Evolutionary conservation across 2,113 vertebrate genomes (phyloP).

Genomic region (Corapipo altera): DNA sequence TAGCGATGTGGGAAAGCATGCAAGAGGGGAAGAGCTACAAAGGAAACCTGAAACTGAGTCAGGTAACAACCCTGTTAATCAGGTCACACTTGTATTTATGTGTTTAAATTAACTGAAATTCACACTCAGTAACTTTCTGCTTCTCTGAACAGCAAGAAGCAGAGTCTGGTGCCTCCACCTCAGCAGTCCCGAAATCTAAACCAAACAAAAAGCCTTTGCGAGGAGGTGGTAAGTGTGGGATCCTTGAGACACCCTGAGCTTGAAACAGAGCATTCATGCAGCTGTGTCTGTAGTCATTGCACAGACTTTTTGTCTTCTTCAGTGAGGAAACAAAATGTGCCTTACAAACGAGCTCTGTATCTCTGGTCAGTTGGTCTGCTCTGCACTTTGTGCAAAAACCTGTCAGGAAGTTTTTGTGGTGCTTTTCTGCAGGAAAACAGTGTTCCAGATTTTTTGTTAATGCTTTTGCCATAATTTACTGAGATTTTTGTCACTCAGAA

Average conservation of each 20-base stretch:
- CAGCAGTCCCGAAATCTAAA: constrained; percentile 73
- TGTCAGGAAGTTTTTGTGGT: not conserved
- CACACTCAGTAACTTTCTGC: not conserved
- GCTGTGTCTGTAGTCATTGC: not conserved
- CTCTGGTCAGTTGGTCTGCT: not conserved
- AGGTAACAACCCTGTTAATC: constrained; percentile 58
- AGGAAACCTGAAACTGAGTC: constrained; percentile 59
- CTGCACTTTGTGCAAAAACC: not conserved
- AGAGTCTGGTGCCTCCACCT: constrained; percentile 72
- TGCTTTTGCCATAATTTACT: not conserved
- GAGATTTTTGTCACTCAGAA: not conserved
- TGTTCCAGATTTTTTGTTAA: not conserved
- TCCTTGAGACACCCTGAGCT: not conserved
- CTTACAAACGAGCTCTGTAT: not conserved
- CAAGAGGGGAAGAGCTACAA: constrained; percentile 85
- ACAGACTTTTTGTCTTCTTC: not conserved
- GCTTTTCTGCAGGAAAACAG: not conserved
- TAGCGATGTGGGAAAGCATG: constrained; percentile 91
- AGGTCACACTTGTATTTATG: not conserved
- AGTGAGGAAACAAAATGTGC: not conserved
- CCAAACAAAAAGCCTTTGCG: constrained; percentile 81
- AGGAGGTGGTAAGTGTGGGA: constrained; percentile 75
- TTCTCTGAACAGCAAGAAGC: constrained; percentile 67
- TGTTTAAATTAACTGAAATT: not conserved
- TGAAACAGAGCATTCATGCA: not conserved